Evolutionary conservation across 2,888 invertebrate genomes (phyloP), one percentile per base, ranked within the genome.

Genomic region (Coleophora deauratella): DNA sequence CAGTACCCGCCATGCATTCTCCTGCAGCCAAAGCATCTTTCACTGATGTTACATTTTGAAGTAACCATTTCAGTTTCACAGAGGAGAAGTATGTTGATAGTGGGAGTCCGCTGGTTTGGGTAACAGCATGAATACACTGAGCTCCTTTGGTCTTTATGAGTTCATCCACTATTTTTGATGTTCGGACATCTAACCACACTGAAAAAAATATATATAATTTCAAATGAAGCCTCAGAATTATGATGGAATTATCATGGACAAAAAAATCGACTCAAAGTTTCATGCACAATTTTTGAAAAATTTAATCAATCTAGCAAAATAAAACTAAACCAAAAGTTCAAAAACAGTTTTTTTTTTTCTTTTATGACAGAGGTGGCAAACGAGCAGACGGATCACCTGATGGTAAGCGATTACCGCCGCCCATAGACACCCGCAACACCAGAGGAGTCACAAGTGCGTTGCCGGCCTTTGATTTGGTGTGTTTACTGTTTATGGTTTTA

Each of bases 81-180:
- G 98, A 98, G 60, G 96, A 96, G 72, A 99, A 99, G 76, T 98
- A 99, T 38, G 97, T 95, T 52, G 96, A 95, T 45, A 99, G 87
- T 10, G 99, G 99, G 48, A 98, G 89, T n/a, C 98, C 98, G 74
- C 94, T 97, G 10, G 59, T 72, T 50, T 75, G 73, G 38, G 62
- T 56, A 1, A 86, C 78, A 37, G 85, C 80, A 62, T 77, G 66
- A 9, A 78, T 62, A 57, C 75, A 67, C 53, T 75, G 75, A 42
- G 78, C 64, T 35, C 82, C 75, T 59, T 78, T 81, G 30, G 49
- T 63, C 58, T 72, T 75, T 12, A 64, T 51, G 45, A 97, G 87
- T 48, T 90, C 88, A 71, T 97, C 95, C 6, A 97, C 92, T 44
- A 95, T 92, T 44, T 89, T 87, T 1, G 93, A 90, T 34, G 97